Evolutionary conservation across 2,113 vertebrate species (phyloP).

Genomic region (Ariopsis seemanni): DNA sequence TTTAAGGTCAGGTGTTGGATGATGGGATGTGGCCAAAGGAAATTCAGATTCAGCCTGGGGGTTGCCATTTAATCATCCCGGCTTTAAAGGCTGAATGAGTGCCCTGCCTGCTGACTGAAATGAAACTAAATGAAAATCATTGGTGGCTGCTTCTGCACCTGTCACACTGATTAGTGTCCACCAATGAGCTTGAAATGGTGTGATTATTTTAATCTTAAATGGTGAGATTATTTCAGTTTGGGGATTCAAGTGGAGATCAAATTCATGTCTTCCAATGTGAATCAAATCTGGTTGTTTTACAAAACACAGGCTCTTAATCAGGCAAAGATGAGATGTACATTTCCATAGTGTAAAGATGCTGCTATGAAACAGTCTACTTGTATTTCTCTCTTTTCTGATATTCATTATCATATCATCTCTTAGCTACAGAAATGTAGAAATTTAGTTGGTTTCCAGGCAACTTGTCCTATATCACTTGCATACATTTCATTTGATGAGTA

Average conservation of each 20-base stretch:
- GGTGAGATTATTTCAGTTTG: constrained; percentile 18
- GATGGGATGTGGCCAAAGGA: neutral
- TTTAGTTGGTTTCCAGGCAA: neutral
- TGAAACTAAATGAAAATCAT: constrained; percentile 8
- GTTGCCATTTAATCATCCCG: neutral
- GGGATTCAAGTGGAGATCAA: constrained; percentile 9
- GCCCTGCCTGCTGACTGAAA: constrained; percentile 3
- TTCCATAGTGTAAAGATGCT: neutral
- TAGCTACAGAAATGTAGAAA: neutral
- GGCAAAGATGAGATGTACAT: neutral
- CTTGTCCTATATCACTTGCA: neutral
- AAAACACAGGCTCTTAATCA: neutral
- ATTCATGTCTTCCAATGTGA: neutral
- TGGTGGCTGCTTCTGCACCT: constrained; percentile 2
- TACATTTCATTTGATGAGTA: neutral
- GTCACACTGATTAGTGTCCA: constrained; percentile 23
- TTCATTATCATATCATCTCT: neutral
- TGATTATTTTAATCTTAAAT: neutral
- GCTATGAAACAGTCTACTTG: neutral
- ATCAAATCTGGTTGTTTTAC: neutral
- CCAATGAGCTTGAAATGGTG: constrained; percentile 12
- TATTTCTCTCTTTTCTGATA: neutral
- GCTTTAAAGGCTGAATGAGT: constrained; percentile 12
- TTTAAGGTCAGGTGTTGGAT: neutral
- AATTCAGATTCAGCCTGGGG: neutral